Conservation (phyloP, 2,113 vertebrate genomes). For the Paratilapia polleni region DNA sequence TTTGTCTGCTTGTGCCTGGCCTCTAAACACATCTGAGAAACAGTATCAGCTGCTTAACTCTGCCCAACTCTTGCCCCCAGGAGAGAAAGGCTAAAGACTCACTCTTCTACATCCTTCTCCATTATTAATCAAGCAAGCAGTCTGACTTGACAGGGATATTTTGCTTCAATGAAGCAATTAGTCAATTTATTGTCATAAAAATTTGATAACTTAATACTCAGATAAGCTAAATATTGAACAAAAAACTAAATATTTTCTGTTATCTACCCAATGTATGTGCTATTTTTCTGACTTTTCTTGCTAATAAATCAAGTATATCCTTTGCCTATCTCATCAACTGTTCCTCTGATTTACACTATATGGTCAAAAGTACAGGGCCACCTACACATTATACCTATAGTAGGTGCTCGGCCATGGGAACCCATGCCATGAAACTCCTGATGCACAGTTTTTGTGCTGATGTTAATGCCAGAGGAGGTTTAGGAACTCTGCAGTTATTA, state of each 20-base stretch:
- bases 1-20: slow-evolving; percentile 58
- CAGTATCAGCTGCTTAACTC: slow-evolving; percentile 66
- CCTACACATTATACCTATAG: too few species aligned
- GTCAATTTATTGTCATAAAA: background rate
- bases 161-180: background rate
- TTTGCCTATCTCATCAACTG: too few species aligned
- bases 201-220: background rate
- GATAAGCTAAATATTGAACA: background rate
- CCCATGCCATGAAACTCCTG: background rate
- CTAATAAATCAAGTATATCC: too few species aligned
- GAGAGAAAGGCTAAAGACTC: slow-evolving; percentile 3
- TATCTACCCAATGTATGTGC: background rate
- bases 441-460: background rate
- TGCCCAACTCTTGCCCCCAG: slow-evolving; percentile 3
- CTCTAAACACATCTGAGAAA: slow-evolving; percentile 59
- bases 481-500: background rate
- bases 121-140: background rate
- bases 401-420: background rate
- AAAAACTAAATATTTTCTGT: background rate
- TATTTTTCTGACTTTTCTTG: background rate
- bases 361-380: too few species aligned
- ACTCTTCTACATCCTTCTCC: background rate
- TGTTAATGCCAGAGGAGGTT: background rate
- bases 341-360: too few species aligned
- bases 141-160: background rate